Evolutionary conservation across 2,113 vertebrate genomes (phyloP).

Genomic region (Martes martes): DNA sequence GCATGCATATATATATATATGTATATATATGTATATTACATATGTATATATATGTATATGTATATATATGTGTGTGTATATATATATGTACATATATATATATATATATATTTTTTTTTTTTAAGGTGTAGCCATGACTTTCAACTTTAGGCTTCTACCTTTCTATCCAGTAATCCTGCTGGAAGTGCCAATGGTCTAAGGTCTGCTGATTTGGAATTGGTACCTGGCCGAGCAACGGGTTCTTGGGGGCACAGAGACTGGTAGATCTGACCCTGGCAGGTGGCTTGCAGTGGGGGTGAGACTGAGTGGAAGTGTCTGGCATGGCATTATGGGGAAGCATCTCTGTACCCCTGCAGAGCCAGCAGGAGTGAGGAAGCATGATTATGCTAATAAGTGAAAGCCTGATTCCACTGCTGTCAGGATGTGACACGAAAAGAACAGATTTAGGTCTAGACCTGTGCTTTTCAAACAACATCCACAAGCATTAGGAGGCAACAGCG

Average conservation of each 20-base stretch:
- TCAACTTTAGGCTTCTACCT: not conserved
- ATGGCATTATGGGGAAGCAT: not conserved
- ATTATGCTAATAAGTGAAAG: not conserved
- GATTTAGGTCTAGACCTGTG: not conserved
- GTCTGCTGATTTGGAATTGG: not conserved
- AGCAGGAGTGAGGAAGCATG: not conserved
- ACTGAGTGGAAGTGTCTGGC: not conserved
- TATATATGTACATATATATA: not conserved
- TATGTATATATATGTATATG: too few species aligned
- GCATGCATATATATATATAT: too few species aligned
- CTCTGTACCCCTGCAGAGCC: not conserved
- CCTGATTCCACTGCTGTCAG: not conserved
- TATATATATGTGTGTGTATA: not conserved
- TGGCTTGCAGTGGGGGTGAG: not conserved
- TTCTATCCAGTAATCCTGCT: not conserved
- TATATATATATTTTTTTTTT: not conserved
- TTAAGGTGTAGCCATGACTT: not conserved
- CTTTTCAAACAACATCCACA: not conserved
- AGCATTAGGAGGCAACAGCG: not conserved
- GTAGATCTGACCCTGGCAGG: not conserved
- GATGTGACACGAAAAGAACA: not conserved
- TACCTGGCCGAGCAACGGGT: not conserved
- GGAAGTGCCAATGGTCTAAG: not conserved
- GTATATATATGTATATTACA: too few species aligned
- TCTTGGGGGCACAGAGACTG: not conserved